These are phyloP conservation scores for Octomys mimax DNA, from an alignment of 2,797 vertebrate species.

Conservation along the genomic window DNA sequence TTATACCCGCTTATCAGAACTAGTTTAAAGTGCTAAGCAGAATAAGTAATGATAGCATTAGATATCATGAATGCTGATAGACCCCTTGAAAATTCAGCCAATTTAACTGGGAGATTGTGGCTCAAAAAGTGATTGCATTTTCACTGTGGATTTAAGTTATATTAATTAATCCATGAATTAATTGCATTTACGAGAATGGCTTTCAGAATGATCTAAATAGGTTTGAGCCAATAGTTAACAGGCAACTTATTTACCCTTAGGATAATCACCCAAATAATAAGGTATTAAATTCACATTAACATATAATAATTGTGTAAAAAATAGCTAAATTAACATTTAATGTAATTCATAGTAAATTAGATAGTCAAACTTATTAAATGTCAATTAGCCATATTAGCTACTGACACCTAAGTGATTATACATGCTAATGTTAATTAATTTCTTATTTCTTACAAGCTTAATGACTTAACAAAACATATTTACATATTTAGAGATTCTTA, in stretches of 20 bases:
- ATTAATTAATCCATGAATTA: conserved; percentile 78
- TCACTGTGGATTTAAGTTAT: conserved; percentile 79
- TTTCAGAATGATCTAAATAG: conserved; percentile 68
- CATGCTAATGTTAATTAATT: conserved; percentile 83
- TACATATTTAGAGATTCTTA: conserved; percentile 78
- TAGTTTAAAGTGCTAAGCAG: background rate
- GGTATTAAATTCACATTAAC: conserved; percentile 79
- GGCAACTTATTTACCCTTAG: conserved; percentile 74
- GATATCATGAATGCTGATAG: background rate
- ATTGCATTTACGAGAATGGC: conserved; percentile 75
- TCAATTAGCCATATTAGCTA: conserved; percentile 77
- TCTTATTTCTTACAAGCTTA: conserved; percentile 82
- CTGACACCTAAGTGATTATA: conserved; percentile 79
- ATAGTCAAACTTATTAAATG: conserved; percentile 76
- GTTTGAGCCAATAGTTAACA: conserved; percentile 64
- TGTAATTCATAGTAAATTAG: conserved; percentile 74
- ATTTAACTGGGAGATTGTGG: conserved; percentile 65
- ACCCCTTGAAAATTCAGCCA: conserved; percentile 7
- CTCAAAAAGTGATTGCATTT: conserved; percentile 64
- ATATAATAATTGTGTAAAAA: conserved; percentile 80
- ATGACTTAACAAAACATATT: conserved; percentile 79
- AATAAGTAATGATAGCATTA: background rate
- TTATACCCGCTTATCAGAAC: background rate
- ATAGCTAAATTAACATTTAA: conserved; percentile 85
- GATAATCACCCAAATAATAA: conserved; percentile 82